Conservation (phyloP, 2,113 vertebrate species). For the Pan paniscus region DNA sequence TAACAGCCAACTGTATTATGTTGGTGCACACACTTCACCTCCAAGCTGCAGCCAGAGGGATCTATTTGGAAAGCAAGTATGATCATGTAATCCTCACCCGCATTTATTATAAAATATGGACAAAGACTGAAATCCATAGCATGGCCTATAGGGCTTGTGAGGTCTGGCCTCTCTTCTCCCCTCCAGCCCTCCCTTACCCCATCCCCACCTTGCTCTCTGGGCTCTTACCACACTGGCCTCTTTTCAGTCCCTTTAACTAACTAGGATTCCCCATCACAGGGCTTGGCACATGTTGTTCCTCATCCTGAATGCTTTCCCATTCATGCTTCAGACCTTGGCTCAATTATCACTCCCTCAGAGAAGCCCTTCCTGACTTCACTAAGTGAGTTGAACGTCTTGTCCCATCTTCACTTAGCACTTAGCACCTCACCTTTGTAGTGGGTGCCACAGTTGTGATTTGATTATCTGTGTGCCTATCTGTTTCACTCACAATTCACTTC, state of each 20-base stretch:
- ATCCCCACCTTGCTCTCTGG: rapidly evolving
- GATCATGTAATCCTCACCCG: neutral
- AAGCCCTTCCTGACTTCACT: neutral
- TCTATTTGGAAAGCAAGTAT: neutral
- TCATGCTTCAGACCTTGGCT: neutral
- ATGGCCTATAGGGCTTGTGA: neutral
- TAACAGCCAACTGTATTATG: neutral
- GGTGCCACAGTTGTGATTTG: neutral
- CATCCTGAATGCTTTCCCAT: neutral
- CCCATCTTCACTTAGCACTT: neutral
- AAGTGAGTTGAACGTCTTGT: neutral
- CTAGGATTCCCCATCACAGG: neutral
- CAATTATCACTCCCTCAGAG: neutral
- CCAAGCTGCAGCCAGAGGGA: neutral
- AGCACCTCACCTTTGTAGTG: neutral
- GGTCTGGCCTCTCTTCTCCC: neutral
- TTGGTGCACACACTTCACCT: neutral
- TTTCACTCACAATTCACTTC: neutral
- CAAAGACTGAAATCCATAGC: neutral
- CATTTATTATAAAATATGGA: neutral
- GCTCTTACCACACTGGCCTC: neutral
- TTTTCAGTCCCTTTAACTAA: neutral
- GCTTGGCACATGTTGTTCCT: neutral
- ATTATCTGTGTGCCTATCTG: neutral
- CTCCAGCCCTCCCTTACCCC: neutral